Evolutionary conservation across 1,140 invertebrate species (phyloP).

Genomic region (Drosophila miranda): DNA sequence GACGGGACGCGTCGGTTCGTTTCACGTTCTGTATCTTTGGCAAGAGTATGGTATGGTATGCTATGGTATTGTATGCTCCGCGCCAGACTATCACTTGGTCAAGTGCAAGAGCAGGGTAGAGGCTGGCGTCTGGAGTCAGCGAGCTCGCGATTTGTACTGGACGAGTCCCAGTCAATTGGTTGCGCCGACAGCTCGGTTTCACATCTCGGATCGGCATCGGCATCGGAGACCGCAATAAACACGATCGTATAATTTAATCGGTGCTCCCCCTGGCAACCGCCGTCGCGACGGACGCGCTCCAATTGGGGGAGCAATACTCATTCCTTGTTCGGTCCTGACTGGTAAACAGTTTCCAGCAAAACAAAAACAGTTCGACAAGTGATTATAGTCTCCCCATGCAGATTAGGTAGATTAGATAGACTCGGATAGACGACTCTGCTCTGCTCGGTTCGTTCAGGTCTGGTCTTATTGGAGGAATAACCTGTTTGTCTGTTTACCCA

Average conservation of each 20-base stretch:
- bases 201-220: constrained; percentile 24
- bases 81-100: not conserved
- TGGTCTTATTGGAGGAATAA: too few species aligned
- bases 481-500: too few species aligned
- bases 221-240: constrained; percentile 24
- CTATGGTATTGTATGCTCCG: too few species aligned
- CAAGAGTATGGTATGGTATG: not conserved
- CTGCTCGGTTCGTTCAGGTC: too few species aligned
- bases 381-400: too few species aligned
- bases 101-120: not conserved
- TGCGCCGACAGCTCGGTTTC: constrained; percentile 39
- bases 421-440: too few species aligned
- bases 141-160: constrained; percentile 46
- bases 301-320: constrained; percentile 10
- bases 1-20: constrained; percentile 1
- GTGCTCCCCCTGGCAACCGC: constrained; percentile 39
- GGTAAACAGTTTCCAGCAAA: not conserved
- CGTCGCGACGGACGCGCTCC: not conserved
- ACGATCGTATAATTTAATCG: constrained; percentile 45
- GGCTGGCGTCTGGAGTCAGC: constrained; percentile 28
- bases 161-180: constrained; percentile 5
- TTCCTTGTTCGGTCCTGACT: constrained; percentile 26
- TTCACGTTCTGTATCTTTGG: constrained; percentile 2
- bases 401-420: too few species aligned
- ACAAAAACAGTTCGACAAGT: too few species aligned